Base-by-base conservation (phyloP, 2,113 vertebrate species). In the Sylvia atricapilla region DNA sequence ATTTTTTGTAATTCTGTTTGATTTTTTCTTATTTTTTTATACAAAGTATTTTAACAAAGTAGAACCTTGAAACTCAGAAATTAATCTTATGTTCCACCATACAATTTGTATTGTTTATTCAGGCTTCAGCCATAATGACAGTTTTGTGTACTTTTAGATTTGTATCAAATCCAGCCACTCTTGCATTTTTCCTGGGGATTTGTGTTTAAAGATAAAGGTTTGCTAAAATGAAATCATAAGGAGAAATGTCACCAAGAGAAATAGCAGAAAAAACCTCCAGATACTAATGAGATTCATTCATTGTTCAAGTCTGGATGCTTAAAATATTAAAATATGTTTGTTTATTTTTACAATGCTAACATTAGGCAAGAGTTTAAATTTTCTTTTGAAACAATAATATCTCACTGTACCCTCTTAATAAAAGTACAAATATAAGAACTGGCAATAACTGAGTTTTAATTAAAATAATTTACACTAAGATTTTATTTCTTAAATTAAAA, bases 1-100 rank as follows among this genome's bases (percentile, higher is more conserved):
- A 75, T 15, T 83, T 93, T 94, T 87, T 90, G 80, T 46, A 93
- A 95, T 95, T 58, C 31, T 58, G 13, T 78, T 94, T 91, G 8
- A 47, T 63, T 84, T 76, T 88, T 79, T 28, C 14, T 58, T 22
- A 3, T 52, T 4, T 37, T 84, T 86, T 69, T 69, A 60, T 24
- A 46, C 11, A 66, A n/a, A 55, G 22, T 69, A 73, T 88, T 90
- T 91, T 94, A 80, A 33, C 6, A 24, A 88, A 93, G 39, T 35
- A 76, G 43, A 90, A 84, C 63, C 72, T 79, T 84, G 55, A 90
- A 81, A 80, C 33, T 66, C 43, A 50, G 84, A 90, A 88, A 74
- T 62, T 88, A 92, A 95, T 91, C 88, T 86, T 53, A 31, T 84
- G 70, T 90, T 94, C 43, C 59, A 76, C 75, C n/a, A 30, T 30